Base-by-base conservation (phyloP, 2,113 vertebrate genomes). In the Mustela lutreola region DNA sequence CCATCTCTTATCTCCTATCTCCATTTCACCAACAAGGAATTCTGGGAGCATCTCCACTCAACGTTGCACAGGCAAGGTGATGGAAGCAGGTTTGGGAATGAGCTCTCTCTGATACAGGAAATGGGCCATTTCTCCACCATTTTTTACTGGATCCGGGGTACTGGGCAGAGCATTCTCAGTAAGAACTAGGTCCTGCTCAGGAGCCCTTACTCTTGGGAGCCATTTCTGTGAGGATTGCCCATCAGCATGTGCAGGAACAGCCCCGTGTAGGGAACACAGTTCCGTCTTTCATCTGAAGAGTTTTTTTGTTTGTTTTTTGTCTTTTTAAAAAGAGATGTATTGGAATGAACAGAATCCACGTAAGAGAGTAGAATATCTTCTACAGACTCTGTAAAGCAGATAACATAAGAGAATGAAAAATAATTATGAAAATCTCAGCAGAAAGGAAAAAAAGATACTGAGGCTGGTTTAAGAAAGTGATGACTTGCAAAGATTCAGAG, bases 121-220 rank as follows among this genome's bases (percentile, higher is more conserved):
- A 39, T 7, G 2, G 5, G 1, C 26, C 16, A 24, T 15, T 48
- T 33, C 11, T 8, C 31, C n/a, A 18, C 9, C 5, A 7, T 12
- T 90, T 15, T 53, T 71, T 21, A 3, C 45, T 0, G 0, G 58
- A 9, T 70, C 70, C 15, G 10, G 3, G 11, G 4, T 26, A 62
- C 16, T 4, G 4, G 3, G 31, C 65, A 60, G 26, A 18, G 0
- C 0, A 5, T 85, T 18, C 21, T 70, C 50, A 31, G 1, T 58
- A n/a, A 39, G 33, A 91, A 2, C 9, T 10, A 65, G 18, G 58
- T 48, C 14, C 28, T 42, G 24, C n/a, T 53, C 33, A 15, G 11
- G 1, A 7, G 24, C 14, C 21, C 2, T 26, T 8, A 36, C 11
- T 16, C 0, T 31, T 5, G 45, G 79, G 19, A 60, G 73, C 26